Evolutionary conservation across 64 coral and sea anemone genomes (phyloP), one percentile per base, ranked within the genome.

Genomic region (Pocillopora verrucosa): DNA sequence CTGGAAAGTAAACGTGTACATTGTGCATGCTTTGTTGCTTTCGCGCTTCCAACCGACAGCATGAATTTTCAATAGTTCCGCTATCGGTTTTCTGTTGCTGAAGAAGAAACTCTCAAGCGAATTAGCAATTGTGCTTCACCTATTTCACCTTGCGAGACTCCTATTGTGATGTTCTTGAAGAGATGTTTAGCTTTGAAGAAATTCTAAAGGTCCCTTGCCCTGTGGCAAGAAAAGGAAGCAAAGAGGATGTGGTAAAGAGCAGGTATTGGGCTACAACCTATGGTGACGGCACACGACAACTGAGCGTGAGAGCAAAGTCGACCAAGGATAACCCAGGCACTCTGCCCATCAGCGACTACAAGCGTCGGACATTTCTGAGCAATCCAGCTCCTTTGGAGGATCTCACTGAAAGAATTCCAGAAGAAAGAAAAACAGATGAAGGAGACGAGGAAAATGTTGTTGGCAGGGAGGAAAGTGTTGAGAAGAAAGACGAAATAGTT

Each of bases 281-380:
- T 74, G 86, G 58, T 60, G 72, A 88, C 24, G 36, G 78, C 78
- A 80, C 57, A 80, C 59, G 24, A 75, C 75, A 79, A 79, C 75
- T 75, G 72, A 78, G 37, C 73, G 87, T 78, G 26, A 65, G 87
- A 89, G 74, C 75, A 17, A 58, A 89, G 34, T 89, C 75, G 24
- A 89, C 75, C 56, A 89, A 89, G 58, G 86, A 77, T 76, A 88
- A 89, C 30, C 87, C 75, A 62, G 74, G 87, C 75, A 79, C 87
- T 61, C 75, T 89, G 56, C 75, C 75, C 4, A 89, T 89, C 25
- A 89, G 75, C 63, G 75, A 74, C 75, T 79, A 89, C 19, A 61
- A 59, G 13, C 72, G 75, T 56, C 61, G 36, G 70, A 59, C 22
- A 64, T 75, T 76, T 36, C 75, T 37, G 14, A 88, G 77, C 74